Conservation (phyloP, 2,797 vertebrate genomes). For the Calcarius lapponicus region DNA sequence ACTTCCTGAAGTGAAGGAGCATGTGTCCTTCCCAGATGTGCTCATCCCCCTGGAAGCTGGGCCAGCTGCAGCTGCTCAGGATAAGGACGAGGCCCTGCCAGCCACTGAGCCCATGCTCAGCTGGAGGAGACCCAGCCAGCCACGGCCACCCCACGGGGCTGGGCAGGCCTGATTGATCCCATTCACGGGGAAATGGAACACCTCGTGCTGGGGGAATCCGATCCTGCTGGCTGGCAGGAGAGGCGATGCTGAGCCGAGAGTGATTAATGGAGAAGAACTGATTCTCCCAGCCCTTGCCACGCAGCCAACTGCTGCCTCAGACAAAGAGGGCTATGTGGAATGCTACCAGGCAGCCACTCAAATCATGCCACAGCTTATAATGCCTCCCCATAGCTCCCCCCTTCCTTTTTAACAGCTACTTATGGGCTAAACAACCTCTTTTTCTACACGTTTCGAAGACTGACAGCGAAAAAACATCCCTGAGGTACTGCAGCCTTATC, state of each 20-base stretch:
- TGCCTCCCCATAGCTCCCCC: background rate
- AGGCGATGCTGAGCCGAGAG: background rate
- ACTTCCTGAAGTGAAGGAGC: too few species aligned
- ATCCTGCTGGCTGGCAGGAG: background rate
- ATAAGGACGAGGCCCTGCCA: rapidly evolving
- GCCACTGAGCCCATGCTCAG: rapidly evolving
- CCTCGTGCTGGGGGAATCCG: rapidly evolving
- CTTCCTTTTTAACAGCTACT: slow-evolving; percentile 48
- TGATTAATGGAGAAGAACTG: slow-evolving; percentile 47
- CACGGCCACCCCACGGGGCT: background rate
- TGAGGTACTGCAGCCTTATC: background rate
- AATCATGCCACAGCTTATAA: slow-evolving; percentile 51
- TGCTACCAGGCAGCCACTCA: slow-evolving; percentile 9
- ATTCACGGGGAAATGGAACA: background rate
- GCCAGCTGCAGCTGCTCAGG: background rate
- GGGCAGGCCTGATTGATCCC: background rate
- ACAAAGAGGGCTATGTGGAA: slow-evolving; percentile 50
- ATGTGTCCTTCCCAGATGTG: background rate
- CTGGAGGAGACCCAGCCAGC: background rate
- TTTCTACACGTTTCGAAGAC: background rate
- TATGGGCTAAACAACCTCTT: background rate
- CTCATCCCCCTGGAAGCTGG: rapidly evolving
- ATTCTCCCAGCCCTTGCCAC: slow-evolving; percentile 24
- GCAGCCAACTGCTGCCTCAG: background rate
- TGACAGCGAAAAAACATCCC: background rate